Base-by-base conservation (phyloP, 2,888 invertebrate genomes). In the Eumerus sabulonum region DNA sequence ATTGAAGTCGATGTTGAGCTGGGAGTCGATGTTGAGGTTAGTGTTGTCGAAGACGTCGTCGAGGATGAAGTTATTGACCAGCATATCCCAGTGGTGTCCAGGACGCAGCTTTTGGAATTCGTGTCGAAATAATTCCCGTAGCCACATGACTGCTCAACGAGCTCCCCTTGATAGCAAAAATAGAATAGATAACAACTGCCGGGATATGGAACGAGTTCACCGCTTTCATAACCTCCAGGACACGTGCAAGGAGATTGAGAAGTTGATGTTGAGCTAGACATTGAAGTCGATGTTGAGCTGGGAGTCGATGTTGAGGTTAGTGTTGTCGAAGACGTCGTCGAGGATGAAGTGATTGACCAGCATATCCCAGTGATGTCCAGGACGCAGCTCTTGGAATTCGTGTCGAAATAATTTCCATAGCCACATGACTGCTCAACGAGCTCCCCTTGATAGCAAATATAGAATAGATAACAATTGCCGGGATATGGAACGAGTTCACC, bases 101-200 rank as follows among this genome's bases (percentile, higher is more conserved):
- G 27, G 4, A 60, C 47, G 27, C 82, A 62, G 3, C 9, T 51
- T 40, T 71, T 51, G 9, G 59, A 35, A 0, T 13, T 3, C 1
- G 0, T 48, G 40, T 85, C 82, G 44, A 84, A 86, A 57, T 82
- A 85, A 40, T 81, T 79, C 12, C 83, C 83, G 1, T 13, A 57
- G 0, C 42, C 42, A 18, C 86, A 85, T 1, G 74, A 64, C 56
- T 82, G 66, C 12, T 81, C 64, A 1, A 68, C 1, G 76, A 85
- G 82, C 35, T 54, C 53, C 3, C 84, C 84, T 12, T 79, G 53
- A 11, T 83, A 66, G 51, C 87, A 87, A 42, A 86, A 84, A 45
- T 82, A 84, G 64, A 76, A 88, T n/a, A 83, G 81, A 1, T 72
- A 76, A 45, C 87, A 87, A 19, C 68, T 82, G 0, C 62, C 82